Base-by-base conservation (phyloP, 1,140 invertebrate species). In the Whitmania pigra region DNA sequence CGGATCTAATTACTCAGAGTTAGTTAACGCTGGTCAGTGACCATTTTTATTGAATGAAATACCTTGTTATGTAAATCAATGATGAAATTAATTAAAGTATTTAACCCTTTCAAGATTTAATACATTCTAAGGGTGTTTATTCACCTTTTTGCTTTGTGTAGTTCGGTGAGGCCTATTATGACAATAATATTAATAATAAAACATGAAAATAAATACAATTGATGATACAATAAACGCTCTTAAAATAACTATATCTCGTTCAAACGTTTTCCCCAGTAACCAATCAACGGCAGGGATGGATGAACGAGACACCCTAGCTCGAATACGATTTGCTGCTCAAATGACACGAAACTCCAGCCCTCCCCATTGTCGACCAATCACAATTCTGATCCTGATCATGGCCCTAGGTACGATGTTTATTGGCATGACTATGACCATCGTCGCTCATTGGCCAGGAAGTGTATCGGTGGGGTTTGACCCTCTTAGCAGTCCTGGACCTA, bases 381-480 rank as follows among this genome's bases (percentile, higher is more conserved):
- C 54, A 11, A 74, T 74, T 60, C 57, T 74, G 9, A 49, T 74
- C 27, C n/a, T 74, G 43, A 69, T 68, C 55, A 55, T 74, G 18
- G 72, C 70, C 7, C 31, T 74, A 57, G 73, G 73, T 0, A 55
- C 72, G n/a, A 29, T 72, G 29, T 72, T 74, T 71, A 72, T 74
- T 31, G 73, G 73, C 36, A 40, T 74, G 31, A 72, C 67, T 18
- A 71, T 74, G 70, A 74, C 71, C 57, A 55, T 74, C 55, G 71
- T 74, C 25, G 73, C 73, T 31, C 70, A 74, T 25, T 74, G 73
- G 73, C 73, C 73, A 25, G 73, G 73, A 22, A 54, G 60, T 67
- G 53, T 69, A 20, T 60, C 69, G 13, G 40, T 73, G 31, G 73
- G 73, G 17, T 40, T 43, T 17, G 53, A 74, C 66, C 71, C 70